Percentiles rank a stretch among this genome's conserved stretches.
phyloP scores from a whole-genome alignment of 1,140 invertebrate species.

The Drosophila pallidifrons region DNA sequence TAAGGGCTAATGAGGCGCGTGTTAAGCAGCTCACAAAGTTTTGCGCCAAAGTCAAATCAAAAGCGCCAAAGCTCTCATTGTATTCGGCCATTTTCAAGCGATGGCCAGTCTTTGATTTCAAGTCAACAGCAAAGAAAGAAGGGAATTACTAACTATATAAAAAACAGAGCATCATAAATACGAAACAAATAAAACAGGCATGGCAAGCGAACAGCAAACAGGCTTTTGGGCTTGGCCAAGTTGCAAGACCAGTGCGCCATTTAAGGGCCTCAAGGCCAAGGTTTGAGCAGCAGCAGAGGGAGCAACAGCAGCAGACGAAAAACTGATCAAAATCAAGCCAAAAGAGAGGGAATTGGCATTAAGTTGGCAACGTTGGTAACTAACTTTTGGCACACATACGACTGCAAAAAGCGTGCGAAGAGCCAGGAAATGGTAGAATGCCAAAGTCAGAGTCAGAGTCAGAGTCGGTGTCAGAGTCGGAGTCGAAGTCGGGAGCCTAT shows the following conservation, averaged over 20 bases:
- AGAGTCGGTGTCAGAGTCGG: too few relatives aligned
- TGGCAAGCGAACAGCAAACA: constrained; percentile 42
- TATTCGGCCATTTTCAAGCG: constrained; percentile 43
- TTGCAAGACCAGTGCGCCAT: constrained; percentile 54
- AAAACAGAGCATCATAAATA: constrained; percentile 4
- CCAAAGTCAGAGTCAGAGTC: constrained; percentile 29
- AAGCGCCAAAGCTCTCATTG: constrained; percentile 36
- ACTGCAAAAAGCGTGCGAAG: constrained; percentile 24
- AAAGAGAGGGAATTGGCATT: constrained; percentile 12
- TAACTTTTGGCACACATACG: constrained; percentile 47
- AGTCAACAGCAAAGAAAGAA: constrained; percentile 2
- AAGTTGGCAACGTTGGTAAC: constrained; percentile 34
- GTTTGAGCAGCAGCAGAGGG: constrained; percentile 52
- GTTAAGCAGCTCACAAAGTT: constrained; percentile 49
- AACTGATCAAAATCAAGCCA: constrained; percentile 66
- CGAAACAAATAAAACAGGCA: constrained; percentile 33
- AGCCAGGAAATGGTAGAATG: constrained; percentile 60
- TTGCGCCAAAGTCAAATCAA: constrained; percentile 58
- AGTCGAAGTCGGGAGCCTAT: constrained; percentile 31
- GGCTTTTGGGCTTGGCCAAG: constrained; percentile 44
- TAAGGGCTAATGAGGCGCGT: constrained; percentile 74
- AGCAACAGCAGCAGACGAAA: constrained; percentile 36
- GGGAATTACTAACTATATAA: too few relatives aligned
- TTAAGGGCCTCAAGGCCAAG: constrained; percentile 85
- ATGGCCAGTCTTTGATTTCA: constrained; percentile 50